A percentile compares a stretch with the other conserved stretches of the same genome.
Evolutionary conservation across 2,797 vertebrate genomes (phyloP).

Genomic region (Ctenochaetus hawaiiensis): DNA sequence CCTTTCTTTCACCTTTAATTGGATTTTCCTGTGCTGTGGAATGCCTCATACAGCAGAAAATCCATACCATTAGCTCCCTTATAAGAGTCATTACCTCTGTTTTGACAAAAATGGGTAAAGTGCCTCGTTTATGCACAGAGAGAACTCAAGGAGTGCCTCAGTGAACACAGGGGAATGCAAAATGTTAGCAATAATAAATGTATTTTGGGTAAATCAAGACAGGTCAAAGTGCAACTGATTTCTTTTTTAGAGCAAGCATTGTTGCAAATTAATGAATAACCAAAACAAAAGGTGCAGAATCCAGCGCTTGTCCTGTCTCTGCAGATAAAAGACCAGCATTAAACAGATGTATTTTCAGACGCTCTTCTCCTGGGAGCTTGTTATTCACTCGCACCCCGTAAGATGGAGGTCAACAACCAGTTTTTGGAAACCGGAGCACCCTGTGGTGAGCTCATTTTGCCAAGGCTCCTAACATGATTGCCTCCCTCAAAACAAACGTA

Average conservation of each 20-base stretch:
- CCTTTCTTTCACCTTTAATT: slow-evolving; percentile 3
- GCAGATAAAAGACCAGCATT: slow-evolving; percentile 67
- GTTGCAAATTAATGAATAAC: slow-evolving; percentile 58
- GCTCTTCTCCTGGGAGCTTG: slow-evolving; percentile 73
- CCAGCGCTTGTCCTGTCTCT: slow-evolving; percentile 6
- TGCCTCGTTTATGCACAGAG: not conserved
- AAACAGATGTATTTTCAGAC: slow-evolving; percentile 57
- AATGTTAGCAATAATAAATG: slow-evolving; percentile 55
- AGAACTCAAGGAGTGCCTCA: not conserved
- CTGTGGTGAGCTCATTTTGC: slow-evolving; percentile 60
- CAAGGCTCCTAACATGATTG: slow-evolving; percentile 28
- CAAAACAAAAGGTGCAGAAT: slow-evolving; percentile 35
- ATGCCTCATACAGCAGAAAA: not conserved
- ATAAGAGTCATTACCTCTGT: not conserved
- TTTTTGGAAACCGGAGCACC: slow-evolving; percentile 62
- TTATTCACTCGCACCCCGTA: slow-evolving; percentile 61
- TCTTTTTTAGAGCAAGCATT: slow-evolving; percentile 29
- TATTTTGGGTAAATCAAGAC: slow-evolving; percentile 48
- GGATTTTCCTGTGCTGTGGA: not conserved
- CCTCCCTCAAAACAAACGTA: slow-evolving; percentile 15
- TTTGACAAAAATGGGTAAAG: not conserved
- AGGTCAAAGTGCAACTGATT: slow-evolving; percentile 62
- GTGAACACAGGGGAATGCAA: slow-evolving; percentile 46
- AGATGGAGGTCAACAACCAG: slow-evolving; percentile 71
- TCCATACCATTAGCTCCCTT: not conserved